A percentile compares a stretch with the other conserved stretches of the same genome.
Evolutionary conservation across 35 echinoderm and acorn worm genomes (phyloP).

Genomic region (Acanthaster planci): DNA sequence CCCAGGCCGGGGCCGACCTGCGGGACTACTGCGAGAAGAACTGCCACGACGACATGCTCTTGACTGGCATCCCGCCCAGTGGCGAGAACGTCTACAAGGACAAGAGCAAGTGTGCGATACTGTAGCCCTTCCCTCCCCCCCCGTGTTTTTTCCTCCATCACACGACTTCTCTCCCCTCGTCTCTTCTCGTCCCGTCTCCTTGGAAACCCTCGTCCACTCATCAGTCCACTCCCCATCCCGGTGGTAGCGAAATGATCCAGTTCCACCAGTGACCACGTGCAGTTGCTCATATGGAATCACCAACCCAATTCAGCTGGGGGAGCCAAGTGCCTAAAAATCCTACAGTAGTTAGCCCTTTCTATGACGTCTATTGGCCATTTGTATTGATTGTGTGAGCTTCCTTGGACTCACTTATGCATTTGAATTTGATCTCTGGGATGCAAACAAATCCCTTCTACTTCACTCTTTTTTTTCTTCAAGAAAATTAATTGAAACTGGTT

Average conservation of each 20-base stretch:
- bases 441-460: neutral
- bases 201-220: no score
- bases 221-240: no score
- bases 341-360: no score
- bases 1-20: slow-evolving; percentile 70
- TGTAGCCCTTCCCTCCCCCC: slow-evolving; percentile 32
- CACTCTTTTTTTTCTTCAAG: no score
- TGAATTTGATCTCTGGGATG: neutral
- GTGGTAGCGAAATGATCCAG: no score
- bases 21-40: slow-evolving; percentile 89
- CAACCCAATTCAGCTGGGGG: neutral
- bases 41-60: slow-evolving; percentile 75
- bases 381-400: neutral
- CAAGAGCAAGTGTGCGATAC: slow-evolving; percentile 71
- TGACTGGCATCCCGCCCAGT: slow-evolving; percentile 77
- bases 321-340: slow-evolving; percentile 1
- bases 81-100: slow-evolving; percentile 92
- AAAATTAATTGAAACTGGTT: no score
- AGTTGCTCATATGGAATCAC: no score
- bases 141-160: neutral
- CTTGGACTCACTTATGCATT: slow-evolving; percentile 5
- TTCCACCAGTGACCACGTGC: no score
- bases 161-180: neutral
- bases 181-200: no score
- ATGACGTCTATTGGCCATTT: no score